Conservation (phyloP, 2,113 vertebrate species). For the Entomyzon cyanotis region DNA sequence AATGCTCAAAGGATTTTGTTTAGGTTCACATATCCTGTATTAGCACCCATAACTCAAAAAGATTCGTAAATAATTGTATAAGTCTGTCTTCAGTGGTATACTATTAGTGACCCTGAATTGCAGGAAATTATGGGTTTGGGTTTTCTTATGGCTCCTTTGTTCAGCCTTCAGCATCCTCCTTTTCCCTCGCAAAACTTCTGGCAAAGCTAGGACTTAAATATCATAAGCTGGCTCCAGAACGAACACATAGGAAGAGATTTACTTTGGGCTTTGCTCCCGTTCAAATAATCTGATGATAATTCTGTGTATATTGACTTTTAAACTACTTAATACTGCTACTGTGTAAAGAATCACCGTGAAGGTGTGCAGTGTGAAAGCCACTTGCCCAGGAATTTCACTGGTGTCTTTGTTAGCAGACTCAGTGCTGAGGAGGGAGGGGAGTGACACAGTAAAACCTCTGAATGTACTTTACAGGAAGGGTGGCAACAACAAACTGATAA, state of each 20-base stretch:
- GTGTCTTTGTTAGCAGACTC: neutral
- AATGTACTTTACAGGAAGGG: constrained; percentile 87
- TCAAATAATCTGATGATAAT: constrained; percentile 24
- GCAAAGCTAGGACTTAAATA: constrained; percentile 1
- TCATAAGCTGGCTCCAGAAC: neutral
- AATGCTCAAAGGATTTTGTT: constrained; percentile 49
- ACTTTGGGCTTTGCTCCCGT: constrained; percentile 21
- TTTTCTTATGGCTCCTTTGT: neutral
- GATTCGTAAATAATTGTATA: neutral
- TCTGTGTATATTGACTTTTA: constrained; percentile 11
- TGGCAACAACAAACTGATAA: constrained; percentile 94
- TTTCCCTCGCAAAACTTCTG: constrained; percentile 11
- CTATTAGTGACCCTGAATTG: neutral
- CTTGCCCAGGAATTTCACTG: neutral
- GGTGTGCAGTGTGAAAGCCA: neutral
- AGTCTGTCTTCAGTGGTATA: neutral
- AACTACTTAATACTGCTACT: neutral
- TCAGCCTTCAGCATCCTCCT: constrained; percentile 4
- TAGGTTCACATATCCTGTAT: neutral
- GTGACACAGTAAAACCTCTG: neutral
- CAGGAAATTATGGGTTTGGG: neutral
- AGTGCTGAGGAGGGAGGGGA: neutral
- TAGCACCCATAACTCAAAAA: constrained; percentile 15
- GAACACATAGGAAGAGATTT: neutral
- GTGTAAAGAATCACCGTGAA: neutral